Base-by-base conservation (phyloP, 2,888 invertebrate genomes). In the Epistrophe eligans region DNA sequence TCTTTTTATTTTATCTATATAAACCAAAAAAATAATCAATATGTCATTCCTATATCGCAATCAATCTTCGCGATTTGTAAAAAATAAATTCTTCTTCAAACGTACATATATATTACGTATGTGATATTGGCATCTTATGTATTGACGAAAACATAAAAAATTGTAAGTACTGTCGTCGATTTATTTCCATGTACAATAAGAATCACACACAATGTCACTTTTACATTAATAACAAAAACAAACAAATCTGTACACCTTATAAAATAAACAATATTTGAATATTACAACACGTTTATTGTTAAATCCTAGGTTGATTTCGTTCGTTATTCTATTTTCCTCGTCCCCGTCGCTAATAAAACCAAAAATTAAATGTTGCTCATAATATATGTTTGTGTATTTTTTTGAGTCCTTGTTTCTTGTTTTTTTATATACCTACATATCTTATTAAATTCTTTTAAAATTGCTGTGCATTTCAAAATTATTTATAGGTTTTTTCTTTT, bases 81-180 rank as follows among this genome's bases (percentile, higher is more conserved):
- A 74, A n/a, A 71, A 50, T 35, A 77, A 55, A 58, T 50, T 17
- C 35, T 66, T 60, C 38, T 62, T 19, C 13, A 55, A 81, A 70
- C 62, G 55, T 57, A 77, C 38, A 40, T 13, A 3, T 40, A 40
- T 24, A 38, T 40, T 19, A 60, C 35, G 17, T 73, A 35, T 77
- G 79, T 62, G 38, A 76, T 71, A 79, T 70, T 84, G 84, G 80
- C 80, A 77, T 71, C 80, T 64, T 38, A 66, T 48, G n/a, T n/a
- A 73, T 74, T 64, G 74, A 76, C 77, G 64, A 73, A 80, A n/a
- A 70, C 35, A 71, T 76, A 35, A 82, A 87, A 87, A 87, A 87
- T 79, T 82, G 87, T 87, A 87, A 87, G 87, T 87, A 87, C 85
- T 38, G 24, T 57, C 83, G 87, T 79, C 83, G 83, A 79, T 77